These are phyloP conservation scores for Callithrix jacchus DNA, from an alignment of 2,113 vertebrate genomes.

Conservation along the genomic window DNA sequence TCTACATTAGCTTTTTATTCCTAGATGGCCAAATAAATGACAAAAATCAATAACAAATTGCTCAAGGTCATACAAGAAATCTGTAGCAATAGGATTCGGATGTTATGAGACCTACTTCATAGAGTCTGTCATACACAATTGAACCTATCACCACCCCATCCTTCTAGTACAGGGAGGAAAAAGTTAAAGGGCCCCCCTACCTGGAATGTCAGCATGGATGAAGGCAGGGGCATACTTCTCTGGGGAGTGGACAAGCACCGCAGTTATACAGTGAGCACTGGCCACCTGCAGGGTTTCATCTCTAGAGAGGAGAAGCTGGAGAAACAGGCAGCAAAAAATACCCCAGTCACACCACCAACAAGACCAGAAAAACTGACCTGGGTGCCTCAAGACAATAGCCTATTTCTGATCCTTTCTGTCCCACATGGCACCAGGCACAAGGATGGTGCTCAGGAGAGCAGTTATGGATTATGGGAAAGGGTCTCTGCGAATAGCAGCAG, in stretches of 20 bases:
- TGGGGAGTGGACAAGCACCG: slow-evolving; percentile 90
- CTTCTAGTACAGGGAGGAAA: neutral
- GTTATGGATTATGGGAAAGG: neutral
- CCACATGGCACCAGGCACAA: neutral
- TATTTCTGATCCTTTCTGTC: neutral
- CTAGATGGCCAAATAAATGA: neutral
- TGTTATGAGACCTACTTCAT: neutral
- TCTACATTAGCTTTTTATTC: neutral
- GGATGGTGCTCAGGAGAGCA: neutral
- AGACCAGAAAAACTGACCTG: neutral
- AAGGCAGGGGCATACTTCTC: slow-evolving; percentile 88
- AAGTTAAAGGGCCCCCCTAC: slow-evolving; percentile 76
- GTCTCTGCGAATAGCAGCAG: neutral
- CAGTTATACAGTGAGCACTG: slow-evolving; percentile 91
- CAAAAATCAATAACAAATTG: slow-evolving; percentile 39
- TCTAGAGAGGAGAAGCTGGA: slow-evolving; percentile 92
- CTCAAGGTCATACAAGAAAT: neutral
- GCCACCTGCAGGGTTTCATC: slow-evolving; percentile 92
- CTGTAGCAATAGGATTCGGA: slow-evolving; percentile 8
- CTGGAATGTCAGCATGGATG: slow-evolving; percentile 93
- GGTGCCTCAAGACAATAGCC: neutral
- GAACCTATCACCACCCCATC: neutral
- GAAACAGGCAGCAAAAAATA: slow-evolving; percentile 62
- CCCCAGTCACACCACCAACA: neutral
- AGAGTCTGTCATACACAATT: neutral